Conservation (phyloP, 2,888 invertebrate genomes). For the Leptinotarsa tumamoca region DNA sequence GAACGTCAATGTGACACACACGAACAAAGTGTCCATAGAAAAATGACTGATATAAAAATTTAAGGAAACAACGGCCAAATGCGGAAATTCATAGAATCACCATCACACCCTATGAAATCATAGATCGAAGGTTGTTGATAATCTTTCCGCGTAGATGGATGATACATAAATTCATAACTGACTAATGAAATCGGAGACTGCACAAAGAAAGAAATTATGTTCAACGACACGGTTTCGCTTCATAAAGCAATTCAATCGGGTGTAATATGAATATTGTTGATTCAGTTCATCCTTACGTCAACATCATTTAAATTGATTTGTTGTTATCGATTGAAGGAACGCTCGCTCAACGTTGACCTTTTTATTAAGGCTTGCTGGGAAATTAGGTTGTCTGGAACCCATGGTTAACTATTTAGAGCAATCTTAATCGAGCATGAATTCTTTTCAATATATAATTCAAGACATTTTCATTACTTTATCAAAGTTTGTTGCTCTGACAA, state of each 20-base stretch:
- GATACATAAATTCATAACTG: background rate
- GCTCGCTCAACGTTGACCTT: background rate
- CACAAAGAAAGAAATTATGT: constrained; percentile 3
- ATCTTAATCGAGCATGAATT: too few relatives aligned
- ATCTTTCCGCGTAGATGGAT: background rate
- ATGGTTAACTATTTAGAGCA: background rate
- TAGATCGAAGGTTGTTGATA: background rate
- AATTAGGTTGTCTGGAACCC: background rate
- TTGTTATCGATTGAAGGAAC: background rate
- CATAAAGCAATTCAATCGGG: background rate
- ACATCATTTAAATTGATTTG: background rate
- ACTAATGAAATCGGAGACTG: constrained; percentile 1
- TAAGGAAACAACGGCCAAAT: too few relatives aligned
- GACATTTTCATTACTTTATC: too few relatives aligned
- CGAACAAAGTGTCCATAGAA: too few relatives aligned
- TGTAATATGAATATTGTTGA: constrained; percentile 6
- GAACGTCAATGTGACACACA: too few relatives aligned
- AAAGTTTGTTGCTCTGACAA: too few relatives aligned
- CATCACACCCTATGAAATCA: constrained; percentile 7
- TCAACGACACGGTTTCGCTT: background rate
- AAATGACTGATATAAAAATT: too few relatives aligned
- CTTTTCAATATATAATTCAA: too few relatives aligned
- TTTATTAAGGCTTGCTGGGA: background rate
- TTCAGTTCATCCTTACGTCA: background rate
- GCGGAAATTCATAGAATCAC: background rate